Base-by-base conservation (phyloP, 1,140 invertebrate species). In the Conus betulinus region DNA sequence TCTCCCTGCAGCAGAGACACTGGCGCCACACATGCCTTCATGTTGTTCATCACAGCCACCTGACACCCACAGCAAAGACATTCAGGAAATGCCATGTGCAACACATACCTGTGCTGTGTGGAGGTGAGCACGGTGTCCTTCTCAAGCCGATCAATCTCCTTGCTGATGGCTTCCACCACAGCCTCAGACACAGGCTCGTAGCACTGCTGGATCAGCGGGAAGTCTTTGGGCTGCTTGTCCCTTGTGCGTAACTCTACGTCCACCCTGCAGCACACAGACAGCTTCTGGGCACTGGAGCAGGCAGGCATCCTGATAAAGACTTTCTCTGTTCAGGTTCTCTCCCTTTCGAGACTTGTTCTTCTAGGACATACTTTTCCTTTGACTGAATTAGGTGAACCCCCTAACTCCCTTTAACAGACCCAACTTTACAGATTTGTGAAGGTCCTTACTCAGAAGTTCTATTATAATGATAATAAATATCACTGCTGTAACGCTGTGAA, bases 71-170 rank as follows among this genome's bases (percentile, higher is more conserved):
- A 39, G 39, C 39, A 3, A 39, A 39, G 39, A 39, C 39, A 39
- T 0, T 3, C 39, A 39, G 39, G 39, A 39, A 39, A 1, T 39
- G 39, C 39, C 39, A 39, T 39, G 39, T 39, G 3, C 39, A 39
- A 39, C 0, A 39, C 39, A 39, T 85, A 92, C 90, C 90, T 91
- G 90, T 97, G 93, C 74, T 94, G 92, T 57, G 97, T 96, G 92
- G 96, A 94, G 20, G 93, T 94, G 23, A 98, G 94, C 91, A 96
- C 96, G 0, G 97, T 97, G 79, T 95, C 96, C 96, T 94, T 79
- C 84, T 96, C 97, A 25, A 98, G 94, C 90, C 95, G 90, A 87
- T 96, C 95, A 78, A 98, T 93, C 90, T 95, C 95, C 8, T 95
- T 92, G 82, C 96, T 95, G 15, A 97, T 95, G 0, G 93, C 88